Conservation (phyloP, 2,797 vertebrate genomes). For the Hoplostethus mediterraneus region DNA sequence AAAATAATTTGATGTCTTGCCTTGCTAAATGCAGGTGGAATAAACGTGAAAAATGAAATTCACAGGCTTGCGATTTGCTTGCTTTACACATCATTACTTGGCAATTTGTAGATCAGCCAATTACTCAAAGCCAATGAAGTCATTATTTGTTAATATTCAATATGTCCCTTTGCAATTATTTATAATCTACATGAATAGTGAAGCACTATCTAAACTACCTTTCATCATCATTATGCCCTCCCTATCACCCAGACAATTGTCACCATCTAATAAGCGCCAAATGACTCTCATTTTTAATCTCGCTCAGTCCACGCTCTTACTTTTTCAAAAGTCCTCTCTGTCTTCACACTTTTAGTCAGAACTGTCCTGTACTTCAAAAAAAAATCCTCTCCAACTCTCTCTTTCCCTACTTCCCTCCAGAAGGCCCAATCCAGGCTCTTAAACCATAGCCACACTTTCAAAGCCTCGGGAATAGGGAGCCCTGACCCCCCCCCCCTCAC, state of each 20-base stretch:
- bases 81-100: not conserved
- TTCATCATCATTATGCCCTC: constrained; percentile 52
- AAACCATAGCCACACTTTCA: not conserved
- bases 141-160: constrained; percentile 57
- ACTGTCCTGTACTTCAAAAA: not conserved
- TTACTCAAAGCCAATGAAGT: constrained; percentile 36
- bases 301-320: constrained; percentile 18
- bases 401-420: not conserved
- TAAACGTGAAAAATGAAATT: constrained; percentile 15
- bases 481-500: constrained; percentile 85
- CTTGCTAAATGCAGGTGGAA: not conserved
- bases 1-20: constrained; percentile 7
- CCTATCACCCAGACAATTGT: constrained; percentile 33
- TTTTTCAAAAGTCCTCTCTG: not conserved
- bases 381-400: not conserved
- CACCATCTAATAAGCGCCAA: constrained; percentile 49
- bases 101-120: constrained; percentile 27
- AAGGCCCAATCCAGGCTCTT: not conserved
- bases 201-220: constrained; percentile 21
- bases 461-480: no score
- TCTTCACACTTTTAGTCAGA: not conserved
- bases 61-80: constrained; percentile 1
- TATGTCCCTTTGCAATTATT: constrained; percentile 51
- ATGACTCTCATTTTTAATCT: constrained; percentile 48
- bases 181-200: constrained; percentile 42